phyloP scores from a whole-genome alignment of 1,140 invertebrate species.

The Dendroctonus ponderosae region DNA sequence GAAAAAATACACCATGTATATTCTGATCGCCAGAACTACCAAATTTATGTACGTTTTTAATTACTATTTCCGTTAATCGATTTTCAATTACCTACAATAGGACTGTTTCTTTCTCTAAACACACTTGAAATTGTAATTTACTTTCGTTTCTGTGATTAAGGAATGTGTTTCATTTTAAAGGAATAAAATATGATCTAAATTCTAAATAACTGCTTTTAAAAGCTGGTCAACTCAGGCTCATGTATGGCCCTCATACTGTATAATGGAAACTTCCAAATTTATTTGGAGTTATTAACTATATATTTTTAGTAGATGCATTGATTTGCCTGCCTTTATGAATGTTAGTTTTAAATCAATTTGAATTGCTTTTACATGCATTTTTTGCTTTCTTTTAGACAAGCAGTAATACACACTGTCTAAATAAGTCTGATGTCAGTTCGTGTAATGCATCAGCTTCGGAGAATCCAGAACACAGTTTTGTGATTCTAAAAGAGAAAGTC shows the following conservation, averaged over 20 bases:
- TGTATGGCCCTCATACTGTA: not conserved
- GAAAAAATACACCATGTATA: no score
- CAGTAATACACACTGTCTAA: conserved; percentile 17
- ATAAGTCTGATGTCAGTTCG: not conserved
- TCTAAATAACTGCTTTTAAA: no score
- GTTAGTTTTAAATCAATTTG: not conserved
- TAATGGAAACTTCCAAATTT: not conserved
- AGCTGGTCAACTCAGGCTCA: not conserved
- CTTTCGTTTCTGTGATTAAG: no score
- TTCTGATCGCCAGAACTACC: no score
- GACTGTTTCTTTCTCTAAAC: no score
- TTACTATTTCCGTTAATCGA: no score
- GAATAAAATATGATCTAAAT: no score
- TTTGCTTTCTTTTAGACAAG: conserved; percentile 10
- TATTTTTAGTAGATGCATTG: not conserved
- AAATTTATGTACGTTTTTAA: no score
- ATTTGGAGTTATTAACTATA: not conserved
- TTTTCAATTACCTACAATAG: no score
- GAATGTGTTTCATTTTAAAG: no score
- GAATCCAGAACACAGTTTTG: conserved; percentile 17
- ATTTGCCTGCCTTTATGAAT: not conserved
- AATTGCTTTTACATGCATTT: not conserved
- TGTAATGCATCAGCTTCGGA: conserved; percentile 13
- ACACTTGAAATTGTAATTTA: no score
- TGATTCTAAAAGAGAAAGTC: conserved; percentile 6